Evolutionary conservation across 2,113 vertebrate species (phyloP).

Genomic region (Odontophorus gujanensis): DNA sequence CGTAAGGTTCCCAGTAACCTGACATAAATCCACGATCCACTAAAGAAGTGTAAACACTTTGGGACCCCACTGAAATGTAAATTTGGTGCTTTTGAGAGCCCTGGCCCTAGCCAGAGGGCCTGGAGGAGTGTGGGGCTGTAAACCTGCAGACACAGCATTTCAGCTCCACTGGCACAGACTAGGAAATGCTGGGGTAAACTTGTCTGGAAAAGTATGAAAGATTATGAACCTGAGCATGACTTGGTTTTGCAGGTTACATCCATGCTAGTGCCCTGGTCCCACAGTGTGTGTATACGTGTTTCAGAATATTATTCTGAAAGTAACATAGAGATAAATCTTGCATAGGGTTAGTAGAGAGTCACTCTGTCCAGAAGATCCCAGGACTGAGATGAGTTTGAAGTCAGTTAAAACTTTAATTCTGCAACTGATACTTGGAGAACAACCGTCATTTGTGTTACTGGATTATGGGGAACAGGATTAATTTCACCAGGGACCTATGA

Average conservation of each 20-base stretch:
- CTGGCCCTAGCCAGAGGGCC: background rate
- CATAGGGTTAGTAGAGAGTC: background rate
- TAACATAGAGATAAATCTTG: background rate
- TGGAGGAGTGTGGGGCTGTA: background rate
- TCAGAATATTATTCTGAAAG: background rate
- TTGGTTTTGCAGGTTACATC: background rate
- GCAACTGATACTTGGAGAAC: background rate
- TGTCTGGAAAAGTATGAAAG: background rate
- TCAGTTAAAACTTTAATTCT: background rate
- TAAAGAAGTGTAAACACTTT: background rate
- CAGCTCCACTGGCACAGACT: background rate
- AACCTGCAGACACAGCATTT: background rate
- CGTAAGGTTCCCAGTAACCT: background rate
- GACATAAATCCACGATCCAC: background rate
- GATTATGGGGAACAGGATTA: background rate
- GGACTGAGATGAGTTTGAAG: background rate
- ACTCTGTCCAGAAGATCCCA: background rate
- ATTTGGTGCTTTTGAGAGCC: background rate
- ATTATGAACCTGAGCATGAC: background rate
- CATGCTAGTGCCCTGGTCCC: background rate
- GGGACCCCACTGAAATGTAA: background rate
- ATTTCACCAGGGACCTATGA: background rate
- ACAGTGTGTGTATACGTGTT: background rate
- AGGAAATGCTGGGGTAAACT: background rate
- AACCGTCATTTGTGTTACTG: background rate